Evolutionary conservation across 2,888 invertebrate species (phyloP), one percentile per base, ranked within the genome.

Genomic region (Lithosia quadra): DNA sequence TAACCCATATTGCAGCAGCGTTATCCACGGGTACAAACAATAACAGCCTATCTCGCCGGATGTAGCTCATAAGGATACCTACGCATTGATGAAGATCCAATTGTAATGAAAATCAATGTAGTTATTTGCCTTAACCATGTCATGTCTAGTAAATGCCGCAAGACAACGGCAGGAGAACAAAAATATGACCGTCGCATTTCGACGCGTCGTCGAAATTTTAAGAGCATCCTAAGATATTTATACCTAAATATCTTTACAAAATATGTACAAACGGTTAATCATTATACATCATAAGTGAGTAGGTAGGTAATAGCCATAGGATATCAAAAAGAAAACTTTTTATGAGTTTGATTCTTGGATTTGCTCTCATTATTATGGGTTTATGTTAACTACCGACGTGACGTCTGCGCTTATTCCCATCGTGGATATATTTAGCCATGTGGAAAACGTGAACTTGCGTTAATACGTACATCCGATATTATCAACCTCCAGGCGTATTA

Each of bases 341-440:
- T 22, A 43, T n/a, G 28, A 62, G 22, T 24, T 61, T 43, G 22
- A 22, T 24, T 61, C 55, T 15, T 21, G 15, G 57, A 34, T 56
- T 65, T 67, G 57, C 39, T 65, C 63, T 55, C 53, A 53, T 53
- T 56, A 58, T 57, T 21, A 59, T 22, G 62, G 39, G 53, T 57
- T 67, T 36, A 58, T 24, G 49, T 58, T 34, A 53, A 55, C 49
- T 21, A 59, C 53, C 59, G 64, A 61, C 62, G 63, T 62, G 70
- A 67, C 68, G 68, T 67, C 67, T 72, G 63, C 76, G 82, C 80
- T 80, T 81, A 80, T 77, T 78, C 72, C 69, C 62, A 63, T 65
- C 65, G 59, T 53, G 15, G 57, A 61, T 75, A 71, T 64, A 69
- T 75, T 72, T 74, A 75, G 73, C 65, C 65, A 58, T 63, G 68